Conservation (phyloP, 1,140 invertebrate species). For the Rhynchophorus ferrugineus region DNA sequence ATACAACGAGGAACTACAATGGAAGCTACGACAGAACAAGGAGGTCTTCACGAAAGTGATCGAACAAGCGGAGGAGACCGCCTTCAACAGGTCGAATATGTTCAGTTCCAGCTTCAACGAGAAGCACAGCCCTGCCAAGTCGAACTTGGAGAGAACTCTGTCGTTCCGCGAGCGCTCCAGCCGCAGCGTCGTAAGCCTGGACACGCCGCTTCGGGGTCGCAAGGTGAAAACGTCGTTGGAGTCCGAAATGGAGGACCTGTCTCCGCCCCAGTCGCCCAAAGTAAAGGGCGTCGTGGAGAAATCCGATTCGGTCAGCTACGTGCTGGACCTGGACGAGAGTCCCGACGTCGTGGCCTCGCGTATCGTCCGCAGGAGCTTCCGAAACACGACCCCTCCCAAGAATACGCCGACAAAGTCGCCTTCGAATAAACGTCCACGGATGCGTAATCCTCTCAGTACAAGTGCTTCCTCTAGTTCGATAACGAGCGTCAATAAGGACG, state of each 20-base stretch:
- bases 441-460: conserved; percentile 43
- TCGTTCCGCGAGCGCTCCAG: conserved; percentile 28
- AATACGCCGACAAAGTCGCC: conserved; percentile 41
- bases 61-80: conserved; percentile 32
- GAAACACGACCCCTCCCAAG: conserved; percentile 37
- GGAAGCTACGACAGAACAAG: conserved; percentile 71
- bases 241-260: conserved; percentile 33
- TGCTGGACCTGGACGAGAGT: conserved; percentile 68
- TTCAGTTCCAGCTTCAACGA: conserved; percentile 36
- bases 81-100: conserved; percentile 29
- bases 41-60: conserved; percentile 48
- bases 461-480: conserved; percentile 47
- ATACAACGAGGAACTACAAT: conserved; percentile 80
- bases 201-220: conserved; percentile 10
- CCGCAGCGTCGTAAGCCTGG: conserved; percentile 9
- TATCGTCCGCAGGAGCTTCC: conserved; percentile 47
- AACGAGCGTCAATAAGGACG: conserved; percentile 22
- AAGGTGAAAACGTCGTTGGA: conserved; percentile 27
- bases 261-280: conserved; percentile 53
- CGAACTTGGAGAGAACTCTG: conserved; percentile 29
- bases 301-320: conserved; percentile 75
- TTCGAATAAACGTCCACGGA: conserved; percentile 45
- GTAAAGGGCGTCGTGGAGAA: conserved; percentile 76
- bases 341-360: conserved; percentile 55
- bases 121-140: conserved; percentile 18